phyloP scores from a whole-genome alignment of 2,113 vertebrate genomes.

The Bettongia penicillata region DNA sequence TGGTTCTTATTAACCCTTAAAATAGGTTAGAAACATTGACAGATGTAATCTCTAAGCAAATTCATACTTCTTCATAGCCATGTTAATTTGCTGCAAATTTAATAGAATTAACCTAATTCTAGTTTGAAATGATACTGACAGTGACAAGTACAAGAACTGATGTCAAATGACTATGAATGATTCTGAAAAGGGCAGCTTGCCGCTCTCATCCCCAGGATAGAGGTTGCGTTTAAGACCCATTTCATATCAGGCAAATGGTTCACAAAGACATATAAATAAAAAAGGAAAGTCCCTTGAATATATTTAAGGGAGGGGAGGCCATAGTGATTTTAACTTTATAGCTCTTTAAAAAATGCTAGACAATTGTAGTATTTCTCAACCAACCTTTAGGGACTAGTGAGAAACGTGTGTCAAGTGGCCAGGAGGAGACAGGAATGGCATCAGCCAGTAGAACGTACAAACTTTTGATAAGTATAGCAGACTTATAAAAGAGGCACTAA shows the following conservation, averaged over 20 bases:
- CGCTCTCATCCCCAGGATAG: not conserved
- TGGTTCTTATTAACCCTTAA: conserved; percentile 69
- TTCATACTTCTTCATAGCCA: not conserved
- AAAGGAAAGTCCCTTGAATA: fast-evolving
- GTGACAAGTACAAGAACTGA: not conserved
- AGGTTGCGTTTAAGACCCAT: conserved; percentile 31
- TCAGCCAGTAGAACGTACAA: conserved; percentile 28
- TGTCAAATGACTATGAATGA: conserved; percentile 44
- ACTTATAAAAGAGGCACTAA: not conserved
- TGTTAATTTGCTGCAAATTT: conserved; percentile 62
- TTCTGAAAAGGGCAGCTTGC: conserved; percentile 7
- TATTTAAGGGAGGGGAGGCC: not conserved
- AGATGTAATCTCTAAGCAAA: conserved; percentile 53
- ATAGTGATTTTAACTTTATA: conserved; percentile 21
- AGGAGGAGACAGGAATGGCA: not conserved
- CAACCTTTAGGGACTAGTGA: not conserved
- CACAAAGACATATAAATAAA: conserved; percentile 36
- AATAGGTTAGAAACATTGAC: conserved; percentile 71
- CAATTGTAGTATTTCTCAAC: conserved; percentile 2
- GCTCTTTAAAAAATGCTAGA: not conserved
- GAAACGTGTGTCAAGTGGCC: not conserved
- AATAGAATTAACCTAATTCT: conserved; percentile 65
- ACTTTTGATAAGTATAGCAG: not conserved
- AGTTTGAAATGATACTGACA: conserved; percentile 49
- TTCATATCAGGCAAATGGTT: conserved; percentile 23